Percentiles rank a stretch among this genome's conserved stretches.
Conservation (phyloP, 2,888 invertebrate genomes). For the Apantesis nais region DNA sequence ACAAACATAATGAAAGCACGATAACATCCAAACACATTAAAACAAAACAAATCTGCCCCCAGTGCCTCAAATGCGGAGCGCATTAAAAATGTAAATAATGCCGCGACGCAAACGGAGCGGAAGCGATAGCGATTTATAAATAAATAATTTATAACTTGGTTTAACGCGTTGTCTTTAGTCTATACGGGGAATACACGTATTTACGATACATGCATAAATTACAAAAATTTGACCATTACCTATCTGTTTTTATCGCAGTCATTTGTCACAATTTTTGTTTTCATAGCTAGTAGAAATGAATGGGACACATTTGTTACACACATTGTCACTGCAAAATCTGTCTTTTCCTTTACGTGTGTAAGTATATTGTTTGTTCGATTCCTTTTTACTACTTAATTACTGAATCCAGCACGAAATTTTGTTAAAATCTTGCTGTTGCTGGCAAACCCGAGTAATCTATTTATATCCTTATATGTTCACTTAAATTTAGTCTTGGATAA, state of each 20-base stretch:
- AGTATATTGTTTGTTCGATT: too few species aligned
- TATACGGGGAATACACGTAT: background rate
- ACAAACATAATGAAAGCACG: constrained; percentile 17
- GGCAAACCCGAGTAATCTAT: too few species aligned
- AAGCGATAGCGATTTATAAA: constrained; percentile 13
- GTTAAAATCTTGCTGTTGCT: too few species aligned
- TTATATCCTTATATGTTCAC: too few species aligned
- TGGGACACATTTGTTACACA: background rate
- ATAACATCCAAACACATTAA: constrained; percentile 36
- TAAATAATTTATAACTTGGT: constrained; percentile 24
- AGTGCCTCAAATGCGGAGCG: constrained; percentile 43
- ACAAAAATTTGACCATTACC: background rate
- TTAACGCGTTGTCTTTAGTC: background rate
- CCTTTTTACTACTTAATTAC: too few species aligned
- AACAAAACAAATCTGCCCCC: constrained; percentile 42
- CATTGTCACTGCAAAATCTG: background rate
- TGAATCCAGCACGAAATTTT: too few species aligned
- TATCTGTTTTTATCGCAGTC: background rate
- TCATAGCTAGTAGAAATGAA: background rate
- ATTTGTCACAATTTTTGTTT: background rate
- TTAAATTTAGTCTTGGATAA: too few species aligned
- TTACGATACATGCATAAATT: background rate
- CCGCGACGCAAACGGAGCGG: constrained; percentile 13
- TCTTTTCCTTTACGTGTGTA: background rate
- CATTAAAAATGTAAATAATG: constrained; percentile 58